A percentile compares a stretch with the other conserved stretches of the same genome.
phyloP scores from a whole-genome alignment of 1,140 invertebrate genomes.

The Mylabris phalerata region DNA sequence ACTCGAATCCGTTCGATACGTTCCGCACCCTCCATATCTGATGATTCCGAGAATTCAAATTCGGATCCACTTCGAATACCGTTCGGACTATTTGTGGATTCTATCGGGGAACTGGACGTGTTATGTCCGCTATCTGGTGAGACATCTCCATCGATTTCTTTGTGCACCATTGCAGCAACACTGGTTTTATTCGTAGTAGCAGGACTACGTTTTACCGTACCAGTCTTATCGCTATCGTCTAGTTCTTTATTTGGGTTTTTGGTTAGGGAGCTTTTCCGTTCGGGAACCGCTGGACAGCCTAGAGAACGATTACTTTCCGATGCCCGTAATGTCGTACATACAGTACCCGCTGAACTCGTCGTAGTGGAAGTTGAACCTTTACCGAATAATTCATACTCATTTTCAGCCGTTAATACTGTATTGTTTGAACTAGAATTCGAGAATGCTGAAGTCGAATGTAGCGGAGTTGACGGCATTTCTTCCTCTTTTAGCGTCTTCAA shows the following conservation, averaged over 20 bases:
- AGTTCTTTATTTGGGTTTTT: conserved; percentile 38
- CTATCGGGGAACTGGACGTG: conserved; percentile 71
- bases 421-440: conserved; percentile 49
- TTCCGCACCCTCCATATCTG: conserved; percentile 76
- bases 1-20: conserved; percentile 75
- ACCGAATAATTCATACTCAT: conserved; percentile 83
- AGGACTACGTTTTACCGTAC: conserved; percentile 51
- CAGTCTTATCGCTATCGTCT: conserved; percentile 47
- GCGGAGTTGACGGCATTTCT: conserved; percentile 57
- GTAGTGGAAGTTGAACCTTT: conserved; percentile 83
- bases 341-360: conserved; percentile 81
- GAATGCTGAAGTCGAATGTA: conserved; percentile 56
- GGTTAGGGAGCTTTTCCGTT: conserved; percentile 63
- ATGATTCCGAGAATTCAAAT: conserved; percentile 71
- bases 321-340: conserved; percentile 71
- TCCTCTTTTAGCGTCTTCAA: conserved; percentile 79
- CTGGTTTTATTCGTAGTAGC: conserved; percentile 43
- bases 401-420: conserved; percentile 61
- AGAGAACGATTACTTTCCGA: conserved; percentile 50
- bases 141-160: conserved; percentile 56
- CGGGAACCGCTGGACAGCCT: conserved; percentile 62
- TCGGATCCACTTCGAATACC: conserved; percentile 64
- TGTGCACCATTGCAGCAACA: conserved; percentile 52
- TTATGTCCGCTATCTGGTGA: conserved; percentile 74
- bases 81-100: conserved; percentile 60